phyloP scores from a whole-genome alignment of 2,797 vertebrate genomes.

The Catharus ustulatus region DNA sequence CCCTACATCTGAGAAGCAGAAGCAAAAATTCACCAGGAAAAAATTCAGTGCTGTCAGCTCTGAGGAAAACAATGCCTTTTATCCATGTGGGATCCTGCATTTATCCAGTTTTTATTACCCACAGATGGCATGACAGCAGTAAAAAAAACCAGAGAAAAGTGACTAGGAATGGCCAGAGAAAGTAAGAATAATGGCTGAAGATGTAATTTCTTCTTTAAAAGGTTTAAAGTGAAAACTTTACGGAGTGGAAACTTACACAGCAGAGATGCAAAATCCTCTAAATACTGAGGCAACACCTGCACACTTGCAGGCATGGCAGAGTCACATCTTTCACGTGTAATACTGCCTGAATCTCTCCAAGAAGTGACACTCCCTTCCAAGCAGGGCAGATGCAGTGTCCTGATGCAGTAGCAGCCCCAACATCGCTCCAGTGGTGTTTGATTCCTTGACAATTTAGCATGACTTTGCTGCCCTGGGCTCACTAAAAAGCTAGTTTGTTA shows the following conservation, averaged over 20 bases:
- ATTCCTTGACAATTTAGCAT: background rate
- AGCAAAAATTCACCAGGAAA: slow-evolving; percentile 55
- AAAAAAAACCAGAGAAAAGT: background rate
- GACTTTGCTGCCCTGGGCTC: background rate
- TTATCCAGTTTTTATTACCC: background rate
- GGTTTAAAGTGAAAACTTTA: background rate
- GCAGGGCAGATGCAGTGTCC: background rate
- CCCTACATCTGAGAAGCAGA: slow-evolving; percentile 47
- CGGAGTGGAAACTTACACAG: background rate
- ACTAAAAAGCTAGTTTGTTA: background rate
- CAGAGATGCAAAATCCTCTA: background rate
- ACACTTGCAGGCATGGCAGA: background rate
- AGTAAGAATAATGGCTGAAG: background rate
- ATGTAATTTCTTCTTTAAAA: background rate
- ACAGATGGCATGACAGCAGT: background rate
- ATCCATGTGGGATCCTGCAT: background rate
- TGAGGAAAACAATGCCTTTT: background rate
- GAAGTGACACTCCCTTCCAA: background rate
- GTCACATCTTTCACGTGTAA: fast-evolving
- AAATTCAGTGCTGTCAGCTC: background rate
- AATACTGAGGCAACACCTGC: background rate
- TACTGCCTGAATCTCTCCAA: background rate
- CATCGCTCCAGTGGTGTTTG: fast-evolving
- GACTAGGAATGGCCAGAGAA: background rate
- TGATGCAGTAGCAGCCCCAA: background rate